Conservation (phyloP, 1,140 invertebrate genomes). For the Conus ventricosus region DNA sequence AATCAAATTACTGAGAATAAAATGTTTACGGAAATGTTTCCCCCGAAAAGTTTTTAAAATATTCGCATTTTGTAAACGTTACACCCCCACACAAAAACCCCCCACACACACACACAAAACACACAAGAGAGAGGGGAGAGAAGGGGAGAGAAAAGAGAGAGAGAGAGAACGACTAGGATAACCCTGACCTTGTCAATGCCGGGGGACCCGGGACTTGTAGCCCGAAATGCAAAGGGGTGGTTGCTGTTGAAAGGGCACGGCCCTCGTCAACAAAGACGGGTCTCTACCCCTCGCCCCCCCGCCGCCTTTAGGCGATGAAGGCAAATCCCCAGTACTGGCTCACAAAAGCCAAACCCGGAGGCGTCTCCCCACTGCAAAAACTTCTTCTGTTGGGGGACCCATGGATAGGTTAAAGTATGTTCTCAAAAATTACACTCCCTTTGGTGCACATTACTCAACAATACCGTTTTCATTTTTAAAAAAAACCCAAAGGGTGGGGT, state of each 20-base stretch:
- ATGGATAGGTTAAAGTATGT: neutral
- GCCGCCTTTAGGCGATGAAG: slow-evolving; percentile 50
- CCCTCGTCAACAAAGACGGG: slow-evolving; percentile 64
- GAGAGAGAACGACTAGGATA: too few relatives aligned
- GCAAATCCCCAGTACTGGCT: slow-evolving; percentile 60
- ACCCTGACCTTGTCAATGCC: slow-evolving; percentile 75
- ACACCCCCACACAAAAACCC: too few relatives aligned
- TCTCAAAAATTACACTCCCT: too few relatives aligned
- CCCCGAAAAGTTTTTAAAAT: too few relatives aligned
- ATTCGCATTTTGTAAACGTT: too few relatives aligned
- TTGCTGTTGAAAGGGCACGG: slow-evolving; percentile 74
- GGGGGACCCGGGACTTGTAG: slow-evolving; percentile 83
- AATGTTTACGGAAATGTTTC: too few relatives aligned
- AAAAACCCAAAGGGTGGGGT: too few relatives aligned
- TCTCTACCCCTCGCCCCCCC: slow-evolving; percentile 56
- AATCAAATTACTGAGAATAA: too few relatives aligned
- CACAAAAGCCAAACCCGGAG: slow-evolving; percentile 47
- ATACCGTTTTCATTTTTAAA: too few relatives aligned
- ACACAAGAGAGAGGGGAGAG: too few relatives aligned
- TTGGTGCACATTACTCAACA: neutral
- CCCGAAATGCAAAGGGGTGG: slow-evolving; percentile 85
- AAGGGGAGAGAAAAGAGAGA: too few relatives aligned
- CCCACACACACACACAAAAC: too few relatives aligned
- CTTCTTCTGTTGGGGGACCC: slow-evolving; percentile 33
- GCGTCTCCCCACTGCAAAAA: slow-evolving; percentile 52